Base-by-base conservation (phyloP, 2,888 invertebrate species). In the Rotaria socialis region DNA sequence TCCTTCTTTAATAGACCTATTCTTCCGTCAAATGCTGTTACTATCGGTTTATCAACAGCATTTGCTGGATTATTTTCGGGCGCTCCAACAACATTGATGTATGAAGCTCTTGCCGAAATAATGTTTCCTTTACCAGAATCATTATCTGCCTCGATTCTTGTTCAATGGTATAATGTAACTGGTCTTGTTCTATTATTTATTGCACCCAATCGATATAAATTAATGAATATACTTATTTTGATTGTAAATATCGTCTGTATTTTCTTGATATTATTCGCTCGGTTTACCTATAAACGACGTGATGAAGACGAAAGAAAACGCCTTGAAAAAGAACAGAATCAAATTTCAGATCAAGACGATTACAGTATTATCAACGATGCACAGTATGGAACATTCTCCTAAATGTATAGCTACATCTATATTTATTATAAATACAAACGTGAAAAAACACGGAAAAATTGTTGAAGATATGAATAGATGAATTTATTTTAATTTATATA, bases 261-360 rank as follows among this genome's bases (percentile, higher is more conserved):
- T 47, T 3, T 47, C 8, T 35, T 80, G 80, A 16, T 80, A 11
- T 2, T 47, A 8, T 80, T 80, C 0, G 43, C 47, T 10, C 22
- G n/a, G 47, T 22, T 80, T 47, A 47, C 43, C 19, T 80, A 80
- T 80, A 80, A 47, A 80, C 6, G 80, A 80, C 43, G 47, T 24
- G 80, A 80, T 47, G 80, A 80, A 80, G 80, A 80, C 47, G 80
- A 80, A 80, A 14, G 80, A 80, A 80, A 80, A 80, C 43, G 47
- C 43, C 24, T 47, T 4, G 80, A 80, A 43, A 80, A 47, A 47
- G 47, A 80, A 47, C 43, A 47, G 24, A 6, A 67, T 11, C 60
- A 35, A 67, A 67, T 67, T 14, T 7, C 24, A 24, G 16, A 24
- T 80, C 43, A 24, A 22, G 10, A 50, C 11, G 22, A 8, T 22